Evolutionary conservation across 2,113 vertebrate species (phyloP).

Genomic region (Uropsilus gracilis): DNA sequence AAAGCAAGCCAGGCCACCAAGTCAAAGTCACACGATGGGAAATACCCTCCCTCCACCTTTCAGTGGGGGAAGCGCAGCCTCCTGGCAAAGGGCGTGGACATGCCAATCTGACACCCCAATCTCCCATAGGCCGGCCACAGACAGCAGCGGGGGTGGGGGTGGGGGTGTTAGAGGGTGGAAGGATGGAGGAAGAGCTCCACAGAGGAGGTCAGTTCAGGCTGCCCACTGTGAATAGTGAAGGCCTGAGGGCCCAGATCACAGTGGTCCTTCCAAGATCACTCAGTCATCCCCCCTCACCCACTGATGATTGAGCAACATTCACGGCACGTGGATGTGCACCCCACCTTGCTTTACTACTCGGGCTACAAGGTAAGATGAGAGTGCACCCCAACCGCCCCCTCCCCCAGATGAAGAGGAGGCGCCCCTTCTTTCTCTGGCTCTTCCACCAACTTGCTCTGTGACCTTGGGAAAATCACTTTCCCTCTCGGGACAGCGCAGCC

Average conservation of each 20-base stretch:
- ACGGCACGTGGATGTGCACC: rapidly evolving
- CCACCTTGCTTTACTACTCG: rapidly evolving
- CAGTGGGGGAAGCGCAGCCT: not conserved
- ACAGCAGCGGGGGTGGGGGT: rapidly evolving
- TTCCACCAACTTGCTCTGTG: not conserved
- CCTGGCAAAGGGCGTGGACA: rapidly evolving
- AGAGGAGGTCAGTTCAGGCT: not conserved
- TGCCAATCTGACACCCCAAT: rapidly evolving
- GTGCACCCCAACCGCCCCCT: not conserved
- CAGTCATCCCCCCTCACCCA: not conserved
- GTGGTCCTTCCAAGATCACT: rapidly evolving
- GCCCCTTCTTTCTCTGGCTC: not conserved
- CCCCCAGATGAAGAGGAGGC: not conserved
- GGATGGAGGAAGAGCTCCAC: rapidly evolving
- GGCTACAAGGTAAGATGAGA: rapidly evolving
- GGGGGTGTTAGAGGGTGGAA: no score
- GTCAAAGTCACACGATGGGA: not conserved
- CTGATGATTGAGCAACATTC: rapidly evolving
- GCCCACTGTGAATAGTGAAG: rapidly evolving
- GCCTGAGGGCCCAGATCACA: rapidly evolving
- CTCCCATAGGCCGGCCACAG: not conserved
- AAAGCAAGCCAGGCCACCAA: not conserved
- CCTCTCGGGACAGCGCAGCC: not conserved
- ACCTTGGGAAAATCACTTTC: slow-evolving; percentile 52
- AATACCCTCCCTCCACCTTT: not conserved